Conservation (phyloP, 2,888 invertebrate species). For the Eupithecia centaureata region DNA sequence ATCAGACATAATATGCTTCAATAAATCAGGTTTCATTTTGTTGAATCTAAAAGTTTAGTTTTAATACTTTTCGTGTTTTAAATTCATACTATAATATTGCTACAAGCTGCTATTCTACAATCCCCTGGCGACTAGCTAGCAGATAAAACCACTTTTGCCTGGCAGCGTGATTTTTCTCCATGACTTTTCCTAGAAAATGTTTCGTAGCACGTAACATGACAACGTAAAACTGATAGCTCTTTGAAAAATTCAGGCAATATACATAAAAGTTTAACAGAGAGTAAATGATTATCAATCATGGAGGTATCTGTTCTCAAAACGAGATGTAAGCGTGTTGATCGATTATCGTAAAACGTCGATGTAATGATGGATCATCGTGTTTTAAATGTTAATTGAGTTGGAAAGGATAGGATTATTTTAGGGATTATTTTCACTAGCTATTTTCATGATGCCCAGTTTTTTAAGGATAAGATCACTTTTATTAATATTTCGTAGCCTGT, state of each 20-base stretch:
- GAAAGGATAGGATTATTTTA: background rate
- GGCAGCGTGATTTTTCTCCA: slow-evolving; percentile 1
- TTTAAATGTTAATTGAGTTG: background rate
- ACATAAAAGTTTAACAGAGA: background rate
- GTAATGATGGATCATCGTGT: background rate
- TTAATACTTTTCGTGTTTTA: background rate
- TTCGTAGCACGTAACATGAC: background rate
- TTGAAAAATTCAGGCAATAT: background rate
- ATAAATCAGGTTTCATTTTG: background rate
- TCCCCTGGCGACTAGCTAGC: background rate
- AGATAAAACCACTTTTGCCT: background rate
- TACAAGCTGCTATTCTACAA: background rate
- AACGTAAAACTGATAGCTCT: background rate
- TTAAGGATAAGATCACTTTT: background rate
- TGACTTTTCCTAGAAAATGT: background rate
- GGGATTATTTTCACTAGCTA: background rate
- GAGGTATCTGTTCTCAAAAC: background rate
- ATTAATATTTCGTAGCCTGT: background rate
- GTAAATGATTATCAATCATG: slow-evolving; percentile 8
- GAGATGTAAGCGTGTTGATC: slow-evolving; percentile 2
- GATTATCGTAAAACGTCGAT: slow-evolving; percentile 10
- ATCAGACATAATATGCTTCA: background rate
- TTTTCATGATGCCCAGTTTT: background rate
- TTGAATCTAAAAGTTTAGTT: background rate
- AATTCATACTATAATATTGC: background rate